phyloP scores from a whole-genome alignment of 2,113 vertebrate species.

The Ascaphus truei region DNA sequence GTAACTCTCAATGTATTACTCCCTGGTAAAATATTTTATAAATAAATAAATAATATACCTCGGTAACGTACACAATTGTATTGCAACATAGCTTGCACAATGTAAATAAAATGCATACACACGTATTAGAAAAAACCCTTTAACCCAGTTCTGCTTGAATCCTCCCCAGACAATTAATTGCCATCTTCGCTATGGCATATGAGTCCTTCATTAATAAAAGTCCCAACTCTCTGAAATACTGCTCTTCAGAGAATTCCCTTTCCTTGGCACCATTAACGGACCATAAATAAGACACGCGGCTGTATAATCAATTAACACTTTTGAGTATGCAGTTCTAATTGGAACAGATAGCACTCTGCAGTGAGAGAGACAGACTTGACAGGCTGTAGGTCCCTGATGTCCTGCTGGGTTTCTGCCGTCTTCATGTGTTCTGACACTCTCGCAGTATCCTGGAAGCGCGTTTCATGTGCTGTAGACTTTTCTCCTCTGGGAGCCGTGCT shows the following conservation, averaged over 20 bases:
- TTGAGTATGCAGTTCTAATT: slow-evolving; percentile 5
- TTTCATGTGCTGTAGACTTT: no score
- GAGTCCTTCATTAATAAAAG: neutral
- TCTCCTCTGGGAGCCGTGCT: neutral
- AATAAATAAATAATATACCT: no score
- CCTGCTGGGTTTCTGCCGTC: neutral
- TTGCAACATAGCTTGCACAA: no score
- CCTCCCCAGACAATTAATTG: neutral
- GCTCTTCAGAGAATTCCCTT: slow-evolving; percentile 5
- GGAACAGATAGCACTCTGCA: neutral
- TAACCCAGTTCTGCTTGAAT: neutral
- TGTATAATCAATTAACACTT: slow-evolving; percentile 8
- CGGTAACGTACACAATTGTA: no score
- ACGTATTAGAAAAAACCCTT: neutral
- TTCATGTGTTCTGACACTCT: neutral
- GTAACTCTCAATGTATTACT: no score
- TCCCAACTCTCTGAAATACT: neutral
- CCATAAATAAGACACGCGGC: neutral
- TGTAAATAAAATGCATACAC: neutral
- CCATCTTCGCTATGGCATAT: neutral
- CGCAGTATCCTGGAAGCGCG: neutral
- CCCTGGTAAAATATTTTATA: no score
- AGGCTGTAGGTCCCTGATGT: neutral
- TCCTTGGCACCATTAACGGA: neutral
- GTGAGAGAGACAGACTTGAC: neutral